Base-by-base conservation (phyloP, 2,113 vertebrate genomes). In the Pica pica region DNA sequence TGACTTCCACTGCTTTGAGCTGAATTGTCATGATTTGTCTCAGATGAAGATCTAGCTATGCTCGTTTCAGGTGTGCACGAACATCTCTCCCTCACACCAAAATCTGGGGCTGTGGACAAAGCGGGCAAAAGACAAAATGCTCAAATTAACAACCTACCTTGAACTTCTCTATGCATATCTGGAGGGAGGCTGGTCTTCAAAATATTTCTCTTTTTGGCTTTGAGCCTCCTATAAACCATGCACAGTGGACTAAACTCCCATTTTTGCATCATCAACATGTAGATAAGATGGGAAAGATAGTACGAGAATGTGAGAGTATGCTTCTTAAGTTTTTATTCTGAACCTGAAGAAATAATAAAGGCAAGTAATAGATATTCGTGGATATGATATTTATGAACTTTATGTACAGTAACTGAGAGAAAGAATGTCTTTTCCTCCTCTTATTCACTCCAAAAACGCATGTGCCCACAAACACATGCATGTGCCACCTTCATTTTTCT, bases 381-480 rank as follows among this genome's bases (percentile, higher is more conserved):
- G 35, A 13, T 35, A 16, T 44, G 14, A 39, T 42, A 33, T 57
- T 6, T 21, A 26, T 41, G 10, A 14, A 35, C 10, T 64, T 85
- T 55, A 39, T 16, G 3, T 39, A 10, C 3, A 23, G 10, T 26
- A 83, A 22, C 10, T 41, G 37, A 47, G 61, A 42, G 33, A 59
- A 68, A 59, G 1, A 42, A 37, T 49, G 3, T 33, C 4, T 89
- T 87, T 81, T 73, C 35, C 30, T 69, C 8, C 18, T 35, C 26
- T 33, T 24, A 41, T 30, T 79, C 16, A 19, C 47, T 46, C 18
- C 2, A 78, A 55, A 81, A 87, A 7, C 17, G 9, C 21, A 30
- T 1, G 3, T 61, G 10, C 8, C 33, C 26, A 37, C 23, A 39
- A 9, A 18, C 6, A 14, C 3, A 44, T 19, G 8, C 11, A 3